Percentiles rank a stretch among this genome's conserved stretches.
Evolutionary conservation across 2,797 vertebrate genomes (phyloP).

Genomic region (Enteromius argenteus): DNA sequence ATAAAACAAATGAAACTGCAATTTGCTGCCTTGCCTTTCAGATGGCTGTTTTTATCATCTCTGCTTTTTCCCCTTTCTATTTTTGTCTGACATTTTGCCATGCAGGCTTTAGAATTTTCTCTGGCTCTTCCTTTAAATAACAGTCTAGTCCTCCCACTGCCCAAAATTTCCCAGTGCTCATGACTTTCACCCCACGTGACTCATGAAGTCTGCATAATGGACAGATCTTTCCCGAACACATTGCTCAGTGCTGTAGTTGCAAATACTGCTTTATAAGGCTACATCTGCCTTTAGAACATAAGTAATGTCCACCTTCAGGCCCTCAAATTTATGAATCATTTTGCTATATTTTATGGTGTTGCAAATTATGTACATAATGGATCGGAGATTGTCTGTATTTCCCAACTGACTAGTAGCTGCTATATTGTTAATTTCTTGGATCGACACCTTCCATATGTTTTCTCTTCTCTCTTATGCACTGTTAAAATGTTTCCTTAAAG

Average conservation of each 20-base stretch:
- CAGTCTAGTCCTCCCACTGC: constrained; percentile 48
- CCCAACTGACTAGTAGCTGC: constrained; percentile 76
- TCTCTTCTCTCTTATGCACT: constrained; percentile 15
- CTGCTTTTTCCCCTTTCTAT: constrained; percentile 63
- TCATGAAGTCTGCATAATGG: constrained; percentile 23
- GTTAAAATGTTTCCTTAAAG: constrained; percentile 45
- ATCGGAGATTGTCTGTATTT: constrained; percentile 79
- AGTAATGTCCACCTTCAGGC: not conserved
- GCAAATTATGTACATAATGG: constrained; percentile 43
- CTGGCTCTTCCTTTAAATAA: constrained; percentile 49
- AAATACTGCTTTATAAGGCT: constrained; percentile 26
- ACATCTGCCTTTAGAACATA: constrained; percentile 40
- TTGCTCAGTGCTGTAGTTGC: constrained; percentile 42
- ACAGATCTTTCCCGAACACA: constrained; percentile 7
- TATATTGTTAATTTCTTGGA: constrained; percentile 42
- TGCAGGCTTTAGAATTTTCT: constrained; percentile 58
- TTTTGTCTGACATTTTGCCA: constrained; percentile 59
- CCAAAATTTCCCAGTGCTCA: constrained; percentile 56
- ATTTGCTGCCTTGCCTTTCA: constrained; percentile 27
- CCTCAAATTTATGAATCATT: constrained; percentile 7
- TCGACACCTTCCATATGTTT: constrained; percentile 1
- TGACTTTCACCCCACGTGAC: constrained; percentile 55
- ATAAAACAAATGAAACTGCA: not conserved
- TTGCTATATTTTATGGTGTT: constrained; percentile 56
- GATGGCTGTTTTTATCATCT: constrained; percentile 73